phyloP scores from a whole-genome alignment of 2,113 vertebrate genomes.

The Todiramphus saurophagus region DNA sequence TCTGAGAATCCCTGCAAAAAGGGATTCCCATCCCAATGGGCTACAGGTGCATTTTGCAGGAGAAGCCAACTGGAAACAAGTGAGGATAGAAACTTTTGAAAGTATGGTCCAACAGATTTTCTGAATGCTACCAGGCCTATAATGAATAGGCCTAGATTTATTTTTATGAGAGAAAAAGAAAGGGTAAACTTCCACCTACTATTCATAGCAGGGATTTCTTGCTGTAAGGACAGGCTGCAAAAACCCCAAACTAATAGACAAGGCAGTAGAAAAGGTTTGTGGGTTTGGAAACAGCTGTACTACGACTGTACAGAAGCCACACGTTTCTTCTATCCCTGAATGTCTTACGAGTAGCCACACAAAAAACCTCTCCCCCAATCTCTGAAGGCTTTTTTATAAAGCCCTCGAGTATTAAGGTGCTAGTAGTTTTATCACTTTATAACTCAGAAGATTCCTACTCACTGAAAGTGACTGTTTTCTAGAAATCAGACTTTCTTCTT shows the following conservation, averaged over 20 bases:
- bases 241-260: accelerated
- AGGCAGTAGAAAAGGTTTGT: not conserved
- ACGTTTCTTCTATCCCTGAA: not conserved
- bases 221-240: not conserved
- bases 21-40: not conserved
- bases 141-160: not conserved
- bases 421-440: not conserved
- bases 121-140: not conserved
- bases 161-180: not conserved
- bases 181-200: not conserved
- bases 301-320: not conserved
- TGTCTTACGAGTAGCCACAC: not conserved
- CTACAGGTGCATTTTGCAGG: not conserved
- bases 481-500: not conserved
- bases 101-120: not conserved
- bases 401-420: not conserved
- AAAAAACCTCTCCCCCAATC: accelerated
- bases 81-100: not conserved
- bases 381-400: not conserved
- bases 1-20: not conserved
- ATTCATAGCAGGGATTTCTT: not conserved
- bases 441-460: not conserved
- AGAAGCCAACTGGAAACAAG: not conserved
- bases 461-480: not conserved
- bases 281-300: not conserved